These are phyloP conservation scores for Columbina picui DNA, from an alignment of 2,113 vertebrate species.

Conservation along the genomic window DNA sequence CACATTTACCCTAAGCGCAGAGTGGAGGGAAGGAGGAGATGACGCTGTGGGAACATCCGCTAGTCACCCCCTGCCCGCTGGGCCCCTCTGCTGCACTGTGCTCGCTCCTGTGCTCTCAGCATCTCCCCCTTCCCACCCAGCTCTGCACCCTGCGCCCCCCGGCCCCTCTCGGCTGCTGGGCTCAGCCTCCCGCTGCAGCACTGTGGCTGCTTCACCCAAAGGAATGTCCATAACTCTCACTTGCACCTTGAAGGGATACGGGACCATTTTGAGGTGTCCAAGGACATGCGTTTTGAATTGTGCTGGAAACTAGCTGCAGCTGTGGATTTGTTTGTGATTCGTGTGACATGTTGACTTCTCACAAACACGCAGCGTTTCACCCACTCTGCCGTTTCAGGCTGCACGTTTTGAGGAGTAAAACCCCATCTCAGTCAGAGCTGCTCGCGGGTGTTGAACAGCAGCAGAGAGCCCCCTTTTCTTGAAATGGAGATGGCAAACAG, in stretches of 20 bases:
- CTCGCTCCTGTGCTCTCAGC: too few species aligned
- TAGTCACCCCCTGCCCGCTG: background rate
- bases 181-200: background rate
- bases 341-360: accelerated
- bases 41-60: accelerated
- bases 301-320: accelerated
- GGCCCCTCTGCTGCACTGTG: too few species aligned
- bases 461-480: background rate
- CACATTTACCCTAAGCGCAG: background rate
- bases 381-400: background rate
- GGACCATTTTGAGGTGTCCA: accelerated
- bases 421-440: background rate
- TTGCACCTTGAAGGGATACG: background rate
- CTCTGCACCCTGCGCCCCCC: accelerated
- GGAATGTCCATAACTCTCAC: accelerated
- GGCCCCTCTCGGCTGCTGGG: accelerated
- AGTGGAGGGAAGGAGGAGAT: background rate
- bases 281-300: accelerated
- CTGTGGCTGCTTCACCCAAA: accelerated
- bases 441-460: accelerated
- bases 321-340: background rate
- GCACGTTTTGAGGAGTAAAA: background rate
- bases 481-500: background rate
- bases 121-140: background rate
- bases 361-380: background rate